Conservation (phyloP, 1,140 invertebrate genomes). For the Platorchestia sp. region DNA sequence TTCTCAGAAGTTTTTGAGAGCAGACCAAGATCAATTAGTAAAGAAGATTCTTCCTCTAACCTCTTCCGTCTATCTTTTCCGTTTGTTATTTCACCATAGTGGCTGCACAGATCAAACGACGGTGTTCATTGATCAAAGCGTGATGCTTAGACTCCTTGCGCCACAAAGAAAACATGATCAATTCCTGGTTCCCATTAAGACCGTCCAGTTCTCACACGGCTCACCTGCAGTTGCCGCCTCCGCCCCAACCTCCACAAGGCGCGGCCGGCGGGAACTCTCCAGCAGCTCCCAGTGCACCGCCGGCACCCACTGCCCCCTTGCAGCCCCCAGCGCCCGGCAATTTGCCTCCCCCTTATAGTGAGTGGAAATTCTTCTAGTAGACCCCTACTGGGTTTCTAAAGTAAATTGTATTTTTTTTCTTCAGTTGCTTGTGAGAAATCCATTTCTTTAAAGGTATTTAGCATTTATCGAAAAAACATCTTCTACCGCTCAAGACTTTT, state of each 20-base stretch:
- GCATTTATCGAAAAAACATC: not conserved
- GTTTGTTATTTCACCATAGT: no score
- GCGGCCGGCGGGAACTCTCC: not conserved
- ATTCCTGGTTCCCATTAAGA: no score
- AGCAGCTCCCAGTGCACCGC: not conserved
- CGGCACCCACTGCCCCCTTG: not conserved
- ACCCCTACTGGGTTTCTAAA: not conserved
- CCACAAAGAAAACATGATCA: no score
- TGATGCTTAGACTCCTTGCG: no score
- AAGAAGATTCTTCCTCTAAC: no score
- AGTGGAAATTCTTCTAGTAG: not conserved
- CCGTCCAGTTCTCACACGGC: not conserved
- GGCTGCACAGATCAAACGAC: no score
- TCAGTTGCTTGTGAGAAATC: not conserved
- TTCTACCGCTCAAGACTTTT: no score
- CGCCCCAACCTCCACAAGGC: not conserved
- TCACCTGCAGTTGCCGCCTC: not conserved
- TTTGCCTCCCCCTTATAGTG: conserved; percentile 1
- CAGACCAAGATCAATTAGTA: no score
- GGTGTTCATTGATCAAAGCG: no score
- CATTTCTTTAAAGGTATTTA: not conserved
- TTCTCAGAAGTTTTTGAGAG: no score
- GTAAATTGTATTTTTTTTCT: not conserved
- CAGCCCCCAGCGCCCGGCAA: not conserved
- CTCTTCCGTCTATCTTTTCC: no score